These are phyloP conservation scores for Trissonchulus latispiculum DNA, from an alignment of 2,888 invertebrate species.

Conservation along the genomic window DNA sequence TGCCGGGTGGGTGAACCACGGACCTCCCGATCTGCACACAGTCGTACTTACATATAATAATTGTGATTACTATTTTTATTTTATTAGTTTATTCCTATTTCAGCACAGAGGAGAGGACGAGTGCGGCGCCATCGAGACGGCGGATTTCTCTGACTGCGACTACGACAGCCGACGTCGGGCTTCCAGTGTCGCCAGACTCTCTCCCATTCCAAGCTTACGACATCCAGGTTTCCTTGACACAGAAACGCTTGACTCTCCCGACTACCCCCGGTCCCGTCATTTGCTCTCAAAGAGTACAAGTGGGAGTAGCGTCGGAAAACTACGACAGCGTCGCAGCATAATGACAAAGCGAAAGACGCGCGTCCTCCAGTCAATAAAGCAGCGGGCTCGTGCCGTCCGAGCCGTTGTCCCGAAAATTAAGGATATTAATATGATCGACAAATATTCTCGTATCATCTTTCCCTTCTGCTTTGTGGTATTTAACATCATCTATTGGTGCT, in stretches of 20 bases:
- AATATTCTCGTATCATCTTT: conserved; percentile 86
- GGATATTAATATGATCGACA: conserved; percentile 95
- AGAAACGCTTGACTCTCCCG: not conserved
- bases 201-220: conserved; percentile 67
- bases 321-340: not conserved
- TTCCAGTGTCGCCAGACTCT: conserved; percentile 54
- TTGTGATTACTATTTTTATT: too few species aligned
- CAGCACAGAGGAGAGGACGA: not conserved
- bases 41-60: too few species aligned
- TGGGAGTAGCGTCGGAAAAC: not conserved
- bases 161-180: not conserved
- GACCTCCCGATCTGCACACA: too few species aligned
- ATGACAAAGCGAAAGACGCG: not conserved
- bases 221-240: conserved; percentile 33
- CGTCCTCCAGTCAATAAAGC: not conserved
- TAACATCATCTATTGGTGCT: conserved; percentile 53
- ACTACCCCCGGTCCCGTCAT: not conserved
- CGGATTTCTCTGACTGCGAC: not conserved
- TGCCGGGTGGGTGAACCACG: too few species aligned
- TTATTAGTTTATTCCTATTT: too few species aligned
- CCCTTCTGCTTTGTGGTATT: conserved; percentile 89
- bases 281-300: not conserved
- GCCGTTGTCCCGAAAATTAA: conserved; percentile 73
- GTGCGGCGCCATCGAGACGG: conserved; percentile 8
- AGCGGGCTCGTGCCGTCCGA: conserved; percentile 8